Conservation (phyloP, 2,113 vertebrate species). For the Tupaia tana region DNA sequence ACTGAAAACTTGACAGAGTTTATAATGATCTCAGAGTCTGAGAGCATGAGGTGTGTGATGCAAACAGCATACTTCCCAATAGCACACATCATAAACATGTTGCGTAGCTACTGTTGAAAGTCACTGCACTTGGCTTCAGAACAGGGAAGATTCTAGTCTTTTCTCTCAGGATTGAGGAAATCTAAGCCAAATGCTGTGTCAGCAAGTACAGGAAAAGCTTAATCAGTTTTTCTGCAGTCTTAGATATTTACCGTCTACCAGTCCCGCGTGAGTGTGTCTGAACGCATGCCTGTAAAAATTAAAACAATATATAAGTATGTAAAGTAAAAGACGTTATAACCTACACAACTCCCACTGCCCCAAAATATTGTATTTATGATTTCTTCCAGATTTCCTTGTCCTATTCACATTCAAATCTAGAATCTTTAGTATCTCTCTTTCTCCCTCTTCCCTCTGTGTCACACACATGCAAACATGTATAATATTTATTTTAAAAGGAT, state of each 20-base stretch:
- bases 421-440: not conserved
- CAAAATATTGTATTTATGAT: not conserved
- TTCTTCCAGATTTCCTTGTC: not conserved
- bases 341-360: not conserved
- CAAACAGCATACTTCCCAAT: not conserved
- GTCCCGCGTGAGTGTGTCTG: not conserved
- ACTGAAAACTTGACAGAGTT: slow-evolving; percentile 24
- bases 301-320: not conserved
- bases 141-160: not conserved
- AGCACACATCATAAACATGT: not conserved
- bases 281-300: not conserved
- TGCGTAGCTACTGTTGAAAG: not conserved
- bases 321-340: slow-evolving; percentile 39
- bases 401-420: slow-evolving; percentile 9
- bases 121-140: not conserved
- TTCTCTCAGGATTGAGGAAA: not conserved
- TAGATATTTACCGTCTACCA: not conserved
- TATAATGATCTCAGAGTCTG: not conserved
- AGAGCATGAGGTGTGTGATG: not conserved
- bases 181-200: not conserved
- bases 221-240: not conserved
- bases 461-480: not conserved
- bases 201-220: not conserved
- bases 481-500: not conserved
- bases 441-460: not conserved